A percentile compares a stretch with the other conserved stretches of the same genome.
Conservation (phyloP, 2,888 invertebrate genomes). For the Yponomeuta cagnagella region DNA sequence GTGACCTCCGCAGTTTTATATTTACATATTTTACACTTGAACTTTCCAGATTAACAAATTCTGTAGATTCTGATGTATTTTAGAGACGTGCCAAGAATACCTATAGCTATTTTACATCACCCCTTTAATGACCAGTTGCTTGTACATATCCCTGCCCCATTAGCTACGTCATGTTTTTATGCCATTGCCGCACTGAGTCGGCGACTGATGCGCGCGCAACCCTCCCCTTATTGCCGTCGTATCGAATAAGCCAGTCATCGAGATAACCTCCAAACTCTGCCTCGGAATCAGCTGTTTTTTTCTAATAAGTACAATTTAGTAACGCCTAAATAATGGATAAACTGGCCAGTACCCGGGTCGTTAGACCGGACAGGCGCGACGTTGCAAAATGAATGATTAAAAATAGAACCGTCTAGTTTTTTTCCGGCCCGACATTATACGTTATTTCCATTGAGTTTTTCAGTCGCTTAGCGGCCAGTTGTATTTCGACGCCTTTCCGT, state of each 20-base stretch:
- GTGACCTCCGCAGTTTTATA: not conserved
- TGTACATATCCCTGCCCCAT: not conserved
- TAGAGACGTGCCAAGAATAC: no score
- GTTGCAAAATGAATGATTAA: conserved; percentile 64
- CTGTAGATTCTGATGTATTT: no score
- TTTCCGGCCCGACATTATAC: conserved; percentile 55
- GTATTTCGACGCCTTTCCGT: conserved; percentile 28
- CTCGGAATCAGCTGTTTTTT: conserved; percentile 60
- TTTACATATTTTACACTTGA: not conserved
- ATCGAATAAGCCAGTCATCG: conserved; percentile 65
- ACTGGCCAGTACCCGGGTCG: conserved; percentile 32
- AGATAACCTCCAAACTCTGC: conserved; percentile 61
- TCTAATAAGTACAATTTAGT: conserved; percentile 29
- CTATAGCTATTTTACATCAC: no score
- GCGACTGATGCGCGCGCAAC: conserved; percentile 58
- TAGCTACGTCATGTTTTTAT: not conserved
- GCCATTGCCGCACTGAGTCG: not conserved
- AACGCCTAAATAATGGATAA: conserved; percentile 27
- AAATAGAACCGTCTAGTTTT: conserved; percentile 57
- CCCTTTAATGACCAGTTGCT: no score
- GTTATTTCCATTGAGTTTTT: conserved; percentile 65
- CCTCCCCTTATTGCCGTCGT: conserved; percentile 32
- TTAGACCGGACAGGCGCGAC: conserved; percentile 44
- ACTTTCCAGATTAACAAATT: not conserved
- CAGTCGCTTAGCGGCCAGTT: conserved; percentile 40